A percentile compares a stretch with the other conserved stretches of the same genome.
Evolutionary conservation across 2,797 vertebrate genomes (phyloP).

Genomic region (Centroberyx gerrardi): DNA sequence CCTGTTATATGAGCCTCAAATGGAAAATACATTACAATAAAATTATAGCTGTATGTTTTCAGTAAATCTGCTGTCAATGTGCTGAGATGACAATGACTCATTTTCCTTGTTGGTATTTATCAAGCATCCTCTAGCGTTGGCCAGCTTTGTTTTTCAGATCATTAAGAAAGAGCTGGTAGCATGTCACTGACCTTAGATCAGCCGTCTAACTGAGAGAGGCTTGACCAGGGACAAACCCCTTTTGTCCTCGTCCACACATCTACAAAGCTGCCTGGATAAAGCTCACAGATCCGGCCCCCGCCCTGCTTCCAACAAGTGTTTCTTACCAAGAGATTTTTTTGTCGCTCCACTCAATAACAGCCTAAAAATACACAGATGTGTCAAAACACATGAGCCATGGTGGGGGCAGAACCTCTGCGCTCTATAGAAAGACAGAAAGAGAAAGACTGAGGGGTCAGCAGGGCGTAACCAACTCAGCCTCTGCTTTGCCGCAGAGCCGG

Average conservation of each 20-base stretch:
- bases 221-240: not conserved
- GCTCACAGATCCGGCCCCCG: not conserved
- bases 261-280: constrained; percentile 26
- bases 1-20: constrained; percentile 9
- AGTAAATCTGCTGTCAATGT: no score
- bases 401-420: no score
- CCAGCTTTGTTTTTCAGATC: not conserved
- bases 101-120: not conserved
- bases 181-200: constrained; percentile 13
- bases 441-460: no score
- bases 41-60: no score
- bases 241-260: constrained; percentile 4
- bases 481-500: not conserved
- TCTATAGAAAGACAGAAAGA: no score
- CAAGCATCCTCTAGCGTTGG: not conserved
- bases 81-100: not conserved
- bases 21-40: constrained; percentile 2
- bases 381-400: no score
- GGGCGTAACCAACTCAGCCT: no score
- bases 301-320: not conserved
- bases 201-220: no score
- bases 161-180: not conserved
- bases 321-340: not conserved
- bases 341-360: no score
- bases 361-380: no score